A percentile compares a stretch with the other conserved stretches of the same genome.
Conservation (phyloP, 2,797 vertebrate genomes). For the Poecilia picta region DNA sequence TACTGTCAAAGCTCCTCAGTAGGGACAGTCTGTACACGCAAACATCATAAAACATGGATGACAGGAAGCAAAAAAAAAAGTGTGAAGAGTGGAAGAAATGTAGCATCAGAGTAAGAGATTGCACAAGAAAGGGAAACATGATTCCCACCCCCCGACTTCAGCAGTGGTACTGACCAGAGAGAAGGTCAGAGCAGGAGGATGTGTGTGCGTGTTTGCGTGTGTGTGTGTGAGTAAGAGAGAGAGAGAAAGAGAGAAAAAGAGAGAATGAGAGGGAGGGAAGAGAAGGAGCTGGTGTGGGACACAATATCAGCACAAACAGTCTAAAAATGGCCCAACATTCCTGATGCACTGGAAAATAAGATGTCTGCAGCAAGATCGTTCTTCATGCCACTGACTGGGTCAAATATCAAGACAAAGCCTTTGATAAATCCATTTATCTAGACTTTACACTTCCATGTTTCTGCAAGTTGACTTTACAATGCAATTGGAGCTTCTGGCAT, state of each 20-base stretch:
- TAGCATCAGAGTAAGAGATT: slow-evolving; percentile 10
- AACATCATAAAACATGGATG: slow-evolving; percentile 31
- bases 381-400: not conserved
- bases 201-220: not conserved
- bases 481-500: not conserved
- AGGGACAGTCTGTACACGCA: slow-evolving; percentile 20
- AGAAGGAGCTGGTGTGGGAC: slow-evolving; percentile 50
- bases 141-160: slow-evolving; percentile 40
- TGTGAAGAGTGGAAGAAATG: slow-evolving; percentile 18
- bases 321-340: slow-evolving; percentile 67
- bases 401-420: not conserved
- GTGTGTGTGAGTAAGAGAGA: slow-evolving; percentile 30
- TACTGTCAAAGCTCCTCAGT: slow-evolving; percentile 34
- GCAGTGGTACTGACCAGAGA: slow-evolving; percentile 38
- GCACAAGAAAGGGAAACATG: slow-evolving; percentile 44
- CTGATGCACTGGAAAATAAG: slow-evolving; percentile 42
- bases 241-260: not conserved
- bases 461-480: not conserved
- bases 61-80: not conserved
- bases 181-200: slow-evolving; percentile 52
- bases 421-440: not conserved
- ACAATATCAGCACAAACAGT: slow-evolving; percentile 66
- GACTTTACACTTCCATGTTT: not conserved
- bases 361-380: not conserved
- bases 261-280: slow-evolving; percentile 1